These are phyloP conservation scores for Seira sanloemensis DNA, from an alignment of 2,888 invertebrate species.

Conservation along the genomic window DNA sequence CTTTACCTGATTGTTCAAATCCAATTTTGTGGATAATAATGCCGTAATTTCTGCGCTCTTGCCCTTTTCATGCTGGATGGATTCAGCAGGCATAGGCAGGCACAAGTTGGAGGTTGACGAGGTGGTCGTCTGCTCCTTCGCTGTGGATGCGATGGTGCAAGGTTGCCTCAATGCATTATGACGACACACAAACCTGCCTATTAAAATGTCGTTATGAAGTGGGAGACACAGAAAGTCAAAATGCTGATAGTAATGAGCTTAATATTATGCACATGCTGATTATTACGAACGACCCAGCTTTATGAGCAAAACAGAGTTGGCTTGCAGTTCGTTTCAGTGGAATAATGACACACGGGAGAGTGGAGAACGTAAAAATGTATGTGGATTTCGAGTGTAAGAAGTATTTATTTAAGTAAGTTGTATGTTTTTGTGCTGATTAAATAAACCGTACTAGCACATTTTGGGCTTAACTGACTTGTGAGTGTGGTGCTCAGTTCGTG, in stretches of 20 bases:
- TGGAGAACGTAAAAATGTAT: too few species aligned
- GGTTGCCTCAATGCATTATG: not conserved
- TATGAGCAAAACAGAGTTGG: too few species aligned
- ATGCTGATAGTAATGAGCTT: not conserved
- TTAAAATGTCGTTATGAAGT: constrained; percentile 4
- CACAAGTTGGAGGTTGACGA: too few species aligned
- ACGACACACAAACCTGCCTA: not conserved
- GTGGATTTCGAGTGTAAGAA: too few species aligned
- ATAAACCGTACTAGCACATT: too few species aligned
- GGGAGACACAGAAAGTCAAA: not conserved
- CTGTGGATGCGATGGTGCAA: not conserved
- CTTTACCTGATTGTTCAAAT: constrained; percentile 34
- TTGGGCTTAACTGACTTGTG: too few species aligned
- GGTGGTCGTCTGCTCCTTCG: not conserved
- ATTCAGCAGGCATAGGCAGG: not conserved
- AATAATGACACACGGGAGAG: too few species aligned
- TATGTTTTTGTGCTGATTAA: too few species aligned
- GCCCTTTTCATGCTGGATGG: not conserved
- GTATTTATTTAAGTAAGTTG: too few species aligned
- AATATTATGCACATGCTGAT: not conserved
- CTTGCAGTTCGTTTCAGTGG: too few species aligned
- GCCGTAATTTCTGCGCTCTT: not conserved
- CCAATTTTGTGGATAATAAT: not conserved
- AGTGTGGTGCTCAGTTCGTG: too few species aligned
- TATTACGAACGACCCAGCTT: too few species aligned